These are phyloP conservation scores for Apomyelois bistriatella DNA, from an alignment of 2,888 invertebrate species.

Conservation along the genomic window DNA sequence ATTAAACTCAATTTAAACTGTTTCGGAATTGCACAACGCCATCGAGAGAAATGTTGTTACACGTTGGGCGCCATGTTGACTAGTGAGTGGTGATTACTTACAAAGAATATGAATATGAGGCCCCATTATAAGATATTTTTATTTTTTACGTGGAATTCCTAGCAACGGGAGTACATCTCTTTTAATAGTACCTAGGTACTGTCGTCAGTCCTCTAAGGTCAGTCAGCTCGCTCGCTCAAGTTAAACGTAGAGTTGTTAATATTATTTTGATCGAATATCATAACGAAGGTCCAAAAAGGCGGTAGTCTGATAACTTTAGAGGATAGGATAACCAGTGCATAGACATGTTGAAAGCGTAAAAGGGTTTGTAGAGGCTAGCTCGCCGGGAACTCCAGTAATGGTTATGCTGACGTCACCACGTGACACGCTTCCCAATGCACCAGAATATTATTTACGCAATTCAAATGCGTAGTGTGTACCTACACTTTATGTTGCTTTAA, in stretches of 20 bases:
- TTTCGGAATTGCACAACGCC: no score
- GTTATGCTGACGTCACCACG: background rate
- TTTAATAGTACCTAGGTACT: no score
- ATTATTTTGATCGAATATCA: slow-evolving; percentile 9
- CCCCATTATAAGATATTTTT: no score
- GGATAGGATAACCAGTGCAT: no score
- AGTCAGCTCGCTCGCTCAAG: slow-evolving; percentile 7
- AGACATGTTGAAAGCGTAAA: no score
- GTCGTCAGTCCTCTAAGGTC: background rate
- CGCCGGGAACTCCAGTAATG: background rate
- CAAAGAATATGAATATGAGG: no score
- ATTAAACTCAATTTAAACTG: no score
- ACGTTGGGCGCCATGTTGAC: background rate
- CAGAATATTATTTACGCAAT: background rate
- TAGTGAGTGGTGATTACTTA: no score
- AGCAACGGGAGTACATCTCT: no score
- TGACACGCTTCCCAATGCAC: background rate
- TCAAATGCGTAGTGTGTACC: background rate
- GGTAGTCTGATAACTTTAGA: background rate
- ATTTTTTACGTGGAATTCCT: no score
- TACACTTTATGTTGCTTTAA: background rate
- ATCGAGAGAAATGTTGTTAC: no score
- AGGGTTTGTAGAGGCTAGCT: background rate
- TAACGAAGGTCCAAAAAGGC: slow-evolving; percentile 9
- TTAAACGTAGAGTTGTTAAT: background rate